Evolutionary conservation across 2,888 invertebrate genomes (phyloP).

Genomic region (Temnothorax rugatulus): DNA sequence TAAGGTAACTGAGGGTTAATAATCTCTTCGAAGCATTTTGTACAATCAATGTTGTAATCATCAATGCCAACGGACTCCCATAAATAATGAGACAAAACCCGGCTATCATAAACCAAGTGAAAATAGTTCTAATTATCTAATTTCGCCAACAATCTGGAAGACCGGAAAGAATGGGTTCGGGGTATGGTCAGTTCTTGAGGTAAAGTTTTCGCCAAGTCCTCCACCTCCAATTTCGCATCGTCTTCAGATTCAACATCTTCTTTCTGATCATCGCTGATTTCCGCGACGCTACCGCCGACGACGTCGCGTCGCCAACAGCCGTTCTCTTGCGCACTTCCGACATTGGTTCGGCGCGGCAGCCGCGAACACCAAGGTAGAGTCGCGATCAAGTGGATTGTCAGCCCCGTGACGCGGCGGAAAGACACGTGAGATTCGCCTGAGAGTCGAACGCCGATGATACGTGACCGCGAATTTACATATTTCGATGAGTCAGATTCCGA

Average conservation of each 20-base stretch:
- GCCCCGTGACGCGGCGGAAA: background rate
- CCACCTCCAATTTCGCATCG: slow-evolving; percentile 88
- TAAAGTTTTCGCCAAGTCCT: slow-evolving; percentile 92
- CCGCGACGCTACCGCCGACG: slow-evolving; percentile 75
- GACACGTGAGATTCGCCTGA: slow-evolving; percentile 19
- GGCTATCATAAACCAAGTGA: slow-evolving; percentile 98
- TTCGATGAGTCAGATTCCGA: slow-evolving; percentile 75
- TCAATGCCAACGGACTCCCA: slow-evolving; percentile 97
- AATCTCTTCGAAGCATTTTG: slow-evolving; percentile 99
- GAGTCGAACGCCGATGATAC: slow-evolving; percentile 67
- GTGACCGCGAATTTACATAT: slow-evolving; percentile 81
- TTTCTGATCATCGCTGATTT: slow-evolving; percentile 85
- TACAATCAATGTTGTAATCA: slow-evolving; percentile 97
- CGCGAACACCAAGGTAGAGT: background rate
- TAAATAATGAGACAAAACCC: slow-evolving; percentile 97
- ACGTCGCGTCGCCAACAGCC: slow-evolving; percentile 74
- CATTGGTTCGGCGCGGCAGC: slow-evolving; percentile 77
- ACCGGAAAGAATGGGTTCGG: slow-evolving; percentile 93
- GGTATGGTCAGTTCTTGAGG: slow-evolving; percentile 96
- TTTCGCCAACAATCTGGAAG: slow-evolving; percentile 97
- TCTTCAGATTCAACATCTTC: slow-evolving; percentile 88
- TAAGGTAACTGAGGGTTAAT: too few relatives aligned
- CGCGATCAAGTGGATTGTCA: background rate
- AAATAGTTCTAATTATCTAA: slow-evolving; percentile 99
- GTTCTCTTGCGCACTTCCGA: slow-evolving; percentile 84